Base-by-base conservation (phyloP, 2,888 invertebrate species). In the Spisula solida region DNA sequence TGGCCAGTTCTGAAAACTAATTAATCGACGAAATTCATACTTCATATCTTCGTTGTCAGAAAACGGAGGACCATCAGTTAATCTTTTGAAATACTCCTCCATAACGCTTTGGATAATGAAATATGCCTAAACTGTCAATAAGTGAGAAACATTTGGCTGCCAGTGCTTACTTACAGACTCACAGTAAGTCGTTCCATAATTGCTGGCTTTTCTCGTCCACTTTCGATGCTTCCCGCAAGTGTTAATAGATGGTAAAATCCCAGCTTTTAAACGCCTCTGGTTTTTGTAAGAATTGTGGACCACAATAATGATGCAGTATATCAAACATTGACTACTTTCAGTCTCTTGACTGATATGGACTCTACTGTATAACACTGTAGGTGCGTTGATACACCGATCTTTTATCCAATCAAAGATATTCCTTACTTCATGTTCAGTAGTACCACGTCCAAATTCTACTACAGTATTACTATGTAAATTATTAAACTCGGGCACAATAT, bases 1-100 rank as follows among this genome's bases (percentile, higher is more conserved):
- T 98, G 99, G 98, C 99, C 99, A 99, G 34, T 91, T 86, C 41
- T 83, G 80, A 75, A 92, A 94, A 25, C 91, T 93, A 0, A 78
- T 25, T 6, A 94, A 86, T 29, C 94, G 87, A 10, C 85, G n/a
- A 29, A 92, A 90, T 83, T 94, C 93, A 89, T 84, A 93, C 56
- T 89, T 90, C 81, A 87, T 91, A 41, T 90, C 90, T 88, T 92
- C 92, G 78, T 92, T 79, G 29, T 79, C 60, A 56, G 83, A 51
- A 82, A 88, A 89, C 18, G 89, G 82, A 2, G 86, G 88, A 20
- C 89, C 92, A 34, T 84, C 85, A 29, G 86, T 31, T n/a, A 79
- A 79, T 25, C 83, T 75, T 16, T 85, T 29, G 83, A 92, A 92
- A 70, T 91, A 92, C 16, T 78, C 55, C 16, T 92, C 88, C 92